Base-by-base conservation (phyloP, 2,888 invertebrate genomes). In the Isoperla grammatica region DNA sequence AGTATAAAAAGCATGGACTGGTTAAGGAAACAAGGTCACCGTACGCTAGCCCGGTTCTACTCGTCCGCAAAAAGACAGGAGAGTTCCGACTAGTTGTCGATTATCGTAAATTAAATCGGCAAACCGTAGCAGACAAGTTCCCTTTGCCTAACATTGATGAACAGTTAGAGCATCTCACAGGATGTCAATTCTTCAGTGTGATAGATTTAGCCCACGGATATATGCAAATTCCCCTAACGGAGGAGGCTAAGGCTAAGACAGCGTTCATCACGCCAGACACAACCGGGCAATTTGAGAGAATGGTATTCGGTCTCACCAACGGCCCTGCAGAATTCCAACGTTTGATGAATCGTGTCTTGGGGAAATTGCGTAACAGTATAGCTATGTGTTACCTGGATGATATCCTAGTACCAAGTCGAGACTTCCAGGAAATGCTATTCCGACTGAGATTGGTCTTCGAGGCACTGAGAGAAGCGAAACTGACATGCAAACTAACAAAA, bases 141-240 rank as follows among this genome's bases (percentile, higher is more conserved):
- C 73, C 72, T 0, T 64, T 74, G 60, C 71, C 74, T 1, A 65
- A 68, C 19, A 71, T 75, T 1, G 70, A 72, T 15, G 74, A 76
- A 19, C 67, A 72, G 61, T 56, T 71, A 48, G 69, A 70, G 29
- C 61, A 66, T 11, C 50, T 74, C 9, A 60, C 67, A 1, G 70
- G 69, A 0, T 65, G 65, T 19, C 62, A 49, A 6, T 69, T 64
- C 58, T 74, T 68, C 55, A 69, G 69, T 0, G 66, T 68, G 1
- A 59, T 74, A 0, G 72, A 74, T 55, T 57, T 71, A 20, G 68
- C 67, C 54, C 65, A 66, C 5, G 72, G 71, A 0, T 68, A 69
- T 65, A 63, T 68, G 59, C 72, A 72, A 57, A 71, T 74, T 4
- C 69, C 67, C 0, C 73, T 0, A 70, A 71, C 0, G 69, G 71